Conservation (phyloP, 1,140 invertebrate genomes). For the Dreissena polymorpha region DNA sequence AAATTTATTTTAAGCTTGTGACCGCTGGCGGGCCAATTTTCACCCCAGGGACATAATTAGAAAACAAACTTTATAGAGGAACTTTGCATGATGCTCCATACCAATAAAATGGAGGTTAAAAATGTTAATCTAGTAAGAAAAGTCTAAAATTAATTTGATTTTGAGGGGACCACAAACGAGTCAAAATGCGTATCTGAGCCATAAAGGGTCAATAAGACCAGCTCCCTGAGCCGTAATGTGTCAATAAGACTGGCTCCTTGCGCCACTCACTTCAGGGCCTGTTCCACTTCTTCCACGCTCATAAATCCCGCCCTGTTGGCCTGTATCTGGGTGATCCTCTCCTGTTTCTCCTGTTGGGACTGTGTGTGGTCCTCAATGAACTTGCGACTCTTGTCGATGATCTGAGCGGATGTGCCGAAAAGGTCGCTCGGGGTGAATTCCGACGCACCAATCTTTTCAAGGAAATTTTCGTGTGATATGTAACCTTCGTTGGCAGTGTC, state of each 20-base stretch:
- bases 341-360: slow-evolving; percentile 70
- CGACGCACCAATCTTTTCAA: slow-evolving; percentile 68
- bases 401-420: slow-evolving; percentile 67
- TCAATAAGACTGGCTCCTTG: too few relatives aligned
- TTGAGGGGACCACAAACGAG: too few relatives aligned
- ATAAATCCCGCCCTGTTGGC: slow-evolving; percentile 68
- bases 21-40: too few relatives aligned
- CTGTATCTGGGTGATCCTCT: slow-evolving; percentile 74
- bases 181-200: too few relatives aligned
- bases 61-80: too few relatives aligned
- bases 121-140: too few relatives aligned
- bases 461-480: slow-evolving; percentile 73
- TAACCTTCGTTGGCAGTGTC: slow-evolving; percentile 69
- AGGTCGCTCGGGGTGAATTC: slow-evolving; percentile 73
- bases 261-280: slow-evolving; percentile 70
- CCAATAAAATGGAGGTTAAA: neutral
- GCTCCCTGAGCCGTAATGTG: too few relatives aligned
- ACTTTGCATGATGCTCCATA: too few relatives aligned
- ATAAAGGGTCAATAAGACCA: too few relatives aligned
- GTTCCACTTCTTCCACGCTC: slow-evolving; percentile 70
- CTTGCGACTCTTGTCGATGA: slow-evolving; percentile 71
- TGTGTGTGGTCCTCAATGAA: slow-evolving; percentile 69
- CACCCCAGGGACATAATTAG: too few relatives aligned
- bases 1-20: too few relatives aligned
- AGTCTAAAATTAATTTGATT: too few relatives aligned